Conservation (phyloP, 2,797 vertebrate genomes). For the Vireo griseus region DNA sequence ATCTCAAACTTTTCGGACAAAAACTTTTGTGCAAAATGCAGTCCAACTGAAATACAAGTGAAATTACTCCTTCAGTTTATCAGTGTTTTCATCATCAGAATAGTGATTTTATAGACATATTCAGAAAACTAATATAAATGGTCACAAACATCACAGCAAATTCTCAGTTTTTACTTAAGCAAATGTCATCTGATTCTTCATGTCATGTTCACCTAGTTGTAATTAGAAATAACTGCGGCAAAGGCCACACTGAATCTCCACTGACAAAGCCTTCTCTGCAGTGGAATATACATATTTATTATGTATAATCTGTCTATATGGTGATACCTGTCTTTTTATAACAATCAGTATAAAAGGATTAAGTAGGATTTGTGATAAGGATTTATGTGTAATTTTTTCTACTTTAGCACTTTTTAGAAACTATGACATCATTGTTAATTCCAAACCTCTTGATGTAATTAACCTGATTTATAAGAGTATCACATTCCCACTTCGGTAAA, state of each 20-base stretch:
- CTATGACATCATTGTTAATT: slow-evolving; percentile 10
- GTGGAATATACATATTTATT: neutral
- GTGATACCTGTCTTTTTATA: neutral
- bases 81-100: neutral
- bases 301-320: neutral
- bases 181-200: neutral
- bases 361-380: slow-evolving; percentile 28
- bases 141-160: neutral
- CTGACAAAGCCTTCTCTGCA: neutral
- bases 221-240: neutral
- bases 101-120: neutral
- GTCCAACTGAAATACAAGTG: neutral
- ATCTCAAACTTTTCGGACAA: neutral
- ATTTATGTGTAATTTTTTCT: slow-evolving; percentile 4
- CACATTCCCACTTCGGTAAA: neutral
- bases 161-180: neutral
- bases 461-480: slow-evolving; percentile 25
- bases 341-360: slow-evolving; percentile 25
- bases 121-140: neutral
- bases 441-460: slow-evolving; percentile 14
- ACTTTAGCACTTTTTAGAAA: neutral
- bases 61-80: neutral
- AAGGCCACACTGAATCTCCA: neutral
- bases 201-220: neutral
- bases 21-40: rapidly evolving